phyloP scores from a whole-genome alignment of 2,113 vertebrate species.

The Plectropomus leopardus region DNA sequence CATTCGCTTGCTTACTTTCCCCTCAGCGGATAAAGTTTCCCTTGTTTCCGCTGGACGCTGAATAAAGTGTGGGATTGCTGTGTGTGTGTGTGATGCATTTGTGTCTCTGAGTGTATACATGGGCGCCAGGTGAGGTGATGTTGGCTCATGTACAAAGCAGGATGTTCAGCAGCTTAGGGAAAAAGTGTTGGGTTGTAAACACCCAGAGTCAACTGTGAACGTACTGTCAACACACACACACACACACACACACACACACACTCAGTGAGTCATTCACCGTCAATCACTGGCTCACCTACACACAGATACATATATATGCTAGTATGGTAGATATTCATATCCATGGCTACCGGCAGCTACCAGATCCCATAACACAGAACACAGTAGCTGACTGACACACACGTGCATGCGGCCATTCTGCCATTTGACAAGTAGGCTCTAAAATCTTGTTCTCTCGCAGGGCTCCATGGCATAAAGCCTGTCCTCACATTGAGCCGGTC shows the following conservation, averaged over 20 bases:
- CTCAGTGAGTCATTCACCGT: slow-evolving; percentile 40
- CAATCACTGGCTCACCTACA: slow-evolving; percentile 31
- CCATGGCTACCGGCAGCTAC: slow-evolving; percentile 26
- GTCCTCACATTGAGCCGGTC: slow-evolving; percentile 44
- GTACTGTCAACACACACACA: slow-evolving; percentile 25
- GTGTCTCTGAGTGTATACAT: slow-evolving; percentile 8
- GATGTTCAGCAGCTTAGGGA: slow-evolving; percentile 46
- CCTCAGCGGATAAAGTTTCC: slow-evolving; percentile 45
- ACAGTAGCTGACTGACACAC: slow-evolving; percentile 44
- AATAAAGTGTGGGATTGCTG: slow-evolving; percentile 22
- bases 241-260: neutral
- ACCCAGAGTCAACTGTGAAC: slow-evolving; percentile 34
- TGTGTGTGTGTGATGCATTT: slow-evolving; percentile 1
- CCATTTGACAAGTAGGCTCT: slow-evolving; percentile 56
- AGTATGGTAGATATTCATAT: slow-evolving; percentile 19
- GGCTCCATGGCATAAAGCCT: slow-evolving; percentile 73
- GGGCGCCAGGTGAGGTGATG: slow-evolving; percentile 5
- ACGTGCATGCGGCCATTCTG: slow-evolving; percentile 22
- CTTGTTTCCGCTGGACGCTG: slow-evolving; percentile 55
- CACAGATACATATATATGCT: slow-evolving; percentile 26
- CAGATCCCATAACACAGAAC: slow-evolving; percentile 28
- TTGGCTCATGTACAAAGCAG: slow-evolving; percentile 54
- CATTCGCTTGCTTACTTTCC: slow-evolving; percentile 38
- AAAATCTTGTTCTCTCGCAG: slow-evolving; percentile 71
- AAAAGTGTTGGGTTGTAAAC: slow-evolving; percentile 52